Conservation (phyloP, 2,113 vertebrate genomes). For the Pardalotus punctatus region DNA sequence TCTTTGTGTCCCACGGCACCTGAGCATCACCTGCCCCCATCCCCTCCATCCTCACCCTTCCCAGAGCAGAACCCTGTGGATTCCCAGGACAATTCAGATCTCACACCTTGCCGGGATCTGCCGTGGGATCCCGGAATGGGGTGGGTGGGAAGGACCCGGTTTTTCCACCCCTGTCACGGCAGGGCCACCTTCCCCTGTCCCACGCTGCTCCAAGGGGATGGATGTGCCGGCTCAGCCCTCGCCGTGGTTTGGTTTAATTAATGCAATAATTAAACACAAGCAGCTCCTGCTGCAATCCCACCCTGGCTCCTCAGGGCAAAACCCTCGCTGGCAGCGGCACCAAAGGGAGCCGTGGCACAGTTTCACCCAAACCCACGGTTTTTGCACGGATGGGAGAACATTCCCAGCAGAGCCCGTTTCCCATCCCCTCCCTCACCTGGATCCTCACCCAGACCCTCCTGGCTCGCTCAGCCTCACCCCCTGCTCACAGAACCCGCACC, state of each 20-base stretch:
- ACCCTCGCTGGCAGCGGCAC: accelerated
- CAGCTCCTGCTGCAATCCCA: neutral
- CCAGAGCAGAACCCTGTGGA: accelerated
- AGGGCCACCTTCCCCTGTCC: neutral
- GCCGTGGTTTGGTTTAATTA: neutral
- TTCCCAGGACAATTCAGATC: neutral
- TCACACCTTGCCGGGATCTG: neutral
- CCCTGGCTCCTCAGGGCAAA: neutral
- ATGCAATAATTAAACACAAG: neutral
- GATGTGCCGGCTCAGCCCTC: neutral
- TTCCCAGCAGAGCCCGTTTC: neutral
- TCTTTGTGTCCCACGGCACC: neutral
- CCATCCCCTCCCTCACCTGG: neutral
- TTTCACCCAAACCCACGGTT: accelerated
- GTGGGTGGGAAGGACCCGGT: neutral
- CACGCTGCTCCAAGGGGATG: neutral
- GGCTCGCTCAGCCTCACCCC: neutral
- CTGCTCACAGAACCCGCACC: neutral
- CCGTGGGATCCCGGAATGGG: neutral
- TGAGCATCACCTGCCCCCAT: neutral
- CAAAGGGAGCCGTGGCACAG: neutral
- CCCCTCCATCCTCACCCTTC: neutral
- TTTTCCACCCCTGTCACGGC: neutral
- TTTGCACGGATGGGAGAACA: accelerated
- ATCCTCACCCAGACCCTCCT: neutral